Evolutionary conservation across 2,113 vertebrate species (phyloP), one percentile per base, ranked within the genome.

Genomic region (Muntiacus muntjak): DNA sequence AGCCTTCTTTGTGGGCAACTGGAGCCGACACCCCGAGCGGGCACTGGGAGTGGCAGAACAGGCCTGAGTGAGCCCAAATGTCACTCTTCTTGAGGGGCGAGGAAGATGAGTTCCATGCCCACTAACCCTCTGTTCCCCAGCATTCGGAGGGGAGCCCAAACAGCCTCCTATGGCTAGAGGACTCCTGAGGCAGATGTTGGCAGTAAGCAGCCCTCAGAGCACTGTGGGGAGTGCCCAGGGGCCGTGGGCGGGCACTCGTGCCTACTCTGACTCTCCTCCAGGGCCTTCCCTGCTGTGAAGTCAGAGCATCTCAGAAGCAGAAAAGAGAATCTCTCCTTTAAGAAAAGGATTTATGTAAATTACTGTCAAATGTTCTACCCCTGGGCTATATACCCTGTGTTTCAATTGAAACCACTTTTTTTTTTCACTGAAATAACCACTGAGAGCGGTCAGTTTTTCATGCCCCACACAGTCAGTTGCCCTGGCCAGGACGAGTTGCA

Each of bases 171-270:
- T 3, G 30, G 21, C 67, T 4, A 15, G 21, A 52, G 47, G 15
- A 3, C 16, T n/a, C 52, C 81, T 43, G 33, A 4, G 26, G 21
- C 5, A 13, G 60, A 33, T 6, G 19, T 40, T 13, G 4, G 0
- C 8, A 7, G 81, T 58, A 19, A 78, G 64, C 45, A 6, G 36
- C 12, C 64, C 40, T 93, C 21, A 3, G 47, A 79, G 1, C 1
- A n/a, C 74, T 52, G 26, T 4, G 3, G 30, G 9, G 25, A 28
- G 14, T 19, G 43, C 21, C 36, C 9, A 17, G 33, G 16, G 54
- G 6, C 11, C 12, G 3, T 17, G 36, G n/a, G 50, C 0, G 0
- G 3, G 11, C 55, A 25, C 23, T 79, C 5, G 2, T 2, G 23
- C 54, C 45, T 47, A 4, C n/a, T 6, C 54, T 17, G 33, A 4